A percentile compares a stretch with the other conserved stretches of the same genome.
Conservation (phyloP, 1,140 invertebrate genomes). For the Orchestia grillus region DNA sequence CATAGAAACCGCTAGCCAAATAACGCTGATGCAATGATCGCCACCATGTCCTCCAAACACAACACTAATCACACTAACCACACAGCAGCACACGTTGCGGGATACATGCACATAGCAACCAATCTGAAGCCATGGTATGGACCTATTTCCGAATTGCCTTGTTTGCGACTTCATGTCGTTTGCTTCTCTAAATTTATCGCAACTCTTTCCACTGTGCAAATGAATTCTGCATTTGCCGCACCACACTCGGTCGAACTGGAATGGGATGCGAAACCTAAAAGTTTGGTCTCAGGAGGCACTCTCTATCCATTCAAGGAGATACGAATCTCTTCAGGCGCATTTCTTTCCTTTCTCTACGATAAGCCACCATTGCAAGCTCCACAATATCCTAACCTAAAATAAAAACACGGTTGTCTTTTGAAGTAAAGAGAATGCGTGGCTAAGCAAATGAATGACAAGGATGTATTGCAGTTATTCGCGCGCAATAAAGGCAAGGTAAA, state of each 20-base stretch:
- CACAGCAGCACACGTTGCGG: too few species aligned
- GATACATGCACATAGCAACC: too few species aligned
- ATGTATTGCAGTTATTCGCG: background rate
- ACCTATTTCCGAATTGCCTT: too few species aligned
- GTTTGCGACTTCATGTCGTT: too few species aligned
- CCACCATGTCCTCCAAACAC: too few species aligned
- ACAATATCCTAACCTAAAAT: background rate
- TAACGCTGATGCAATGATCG: too few species aligned
- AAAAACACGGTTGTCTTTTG: background rate
- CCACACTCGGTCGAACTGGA: background rate
- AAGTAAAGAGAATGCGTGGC: background rate
- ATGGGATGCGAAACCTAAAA: background rate
- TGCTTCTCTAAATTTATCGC: too few species aligned
- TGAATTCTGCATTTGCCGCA: background rate
- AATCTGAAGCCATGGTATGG: too few species aligned
- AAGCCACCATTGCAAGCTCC: background rate
- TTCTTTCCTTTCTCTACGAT: background rate
- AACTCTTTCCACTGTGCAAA: too few species aligned
- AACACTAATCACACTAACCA: too few species aligned
- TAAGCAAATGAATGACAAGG: background rate
- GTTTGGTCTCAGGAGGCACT: background rate
- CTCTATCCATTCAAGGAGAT: background rate
- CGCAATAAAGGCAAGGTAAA: background rate
- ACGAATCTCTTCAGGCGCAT: background rate
- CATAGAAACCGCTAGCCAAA: too few species aligned